Evolutionary conservation across 2,888 invertebrate genomes (phyloP).

Genomic region (Galerucella calmariensis): DNA sequence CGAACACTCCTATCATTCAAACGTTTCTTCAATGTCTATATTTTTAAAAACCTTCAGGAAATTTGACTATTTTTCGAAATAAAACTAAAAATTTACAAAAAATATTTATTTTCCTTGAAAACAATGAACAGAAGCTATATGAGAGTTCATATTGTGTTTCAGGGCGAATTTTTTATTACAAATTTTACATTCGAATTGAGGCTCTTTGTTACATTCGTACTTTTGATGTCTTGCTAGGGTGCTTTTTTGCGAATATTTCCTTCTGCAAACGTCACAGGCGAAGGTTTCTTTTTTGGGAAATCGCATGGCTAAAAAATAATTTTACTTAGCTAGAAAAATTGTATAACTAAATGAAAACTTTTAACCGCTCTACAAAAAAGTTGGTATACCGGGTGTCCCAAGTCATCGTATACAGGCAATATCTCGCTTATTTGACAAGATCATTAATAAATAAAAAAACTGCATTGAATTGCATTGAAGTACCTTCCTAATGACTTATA

Average conservation of each 20-base stretch:
- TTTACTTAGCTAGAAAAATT: too few relatives aligned
- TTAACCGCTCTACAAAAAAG: too few relatives aligned
- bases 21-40: too few relatives aligned
- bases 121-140: constrained; percentile 36
- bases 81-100: background rate
- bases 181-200: constrained; percentile 43
- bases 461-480: too few relatives aligned
- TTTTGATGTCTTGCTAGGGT: constrained; percentile 68
- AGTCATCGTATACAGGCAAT: too few relatives aligned
- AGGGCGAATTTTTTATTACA: constrained; percentile 53
- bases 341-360: too few relatives aligned
- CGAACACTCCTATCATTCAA: too few relatives aligned
- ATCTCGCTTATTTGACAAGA: too few relatives aligned
- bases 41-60: too few relatives aligned
- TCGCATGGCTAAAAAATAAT: background rate
- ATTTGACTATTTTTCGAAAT: background rate
- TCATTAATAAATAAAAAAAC: too few relatives aligned
- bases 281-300: background rate
- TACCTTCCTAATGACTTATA: too few relatives aligned
- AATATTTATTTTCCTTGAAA: background rate
- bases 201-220: constrained; percentile 49
- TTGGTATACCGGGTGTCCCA: too few relatives aligned
- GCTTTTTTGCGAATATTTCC: constrained; percentile 75
- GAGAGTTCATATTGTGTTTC: constrained; percentile 51
- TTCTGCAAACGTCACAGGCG: constrained; percentile 42